These are phyloP conservation scores for Corvus moneduloides DNA, from an alignment of 2,113 vertebrate species.

Conservation along the genomic window DNA sequence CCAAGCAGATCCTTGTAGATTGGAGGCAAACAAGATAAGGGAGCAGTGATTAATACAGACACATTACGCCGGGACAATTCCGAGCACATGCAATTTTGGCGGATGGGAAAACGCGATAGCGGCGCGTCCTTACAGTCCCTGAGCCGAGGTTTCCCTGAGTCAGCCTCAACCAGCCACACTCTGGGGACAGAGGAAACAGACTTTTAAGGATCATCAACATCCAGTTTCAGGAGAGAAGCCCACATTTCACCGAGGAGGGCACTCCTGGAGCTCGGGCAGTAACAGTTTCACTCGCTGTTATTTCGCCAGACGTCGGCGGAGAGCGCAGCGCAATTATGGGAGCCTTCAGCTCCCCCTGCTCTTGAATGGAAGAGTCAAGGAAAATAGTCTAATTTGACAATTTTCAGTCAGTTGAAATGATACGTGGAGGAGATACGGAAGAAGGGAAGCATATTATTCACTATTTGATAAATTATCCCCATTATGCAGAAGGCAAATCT, in stretches of 20 bases:
- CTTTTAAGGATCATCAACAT: background rate
- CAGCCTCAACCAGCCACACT: background rate
- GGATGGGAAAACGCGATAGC: conserved; percentile 2
- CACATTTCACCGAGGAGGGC: rapidly evolving
- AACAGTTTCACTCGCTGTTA: background rate
- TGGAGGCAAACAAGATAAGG: conserved; percentile 16
- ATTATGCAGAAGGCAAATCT: background rate
- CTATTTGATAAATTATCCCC: conserved; percentile 17
- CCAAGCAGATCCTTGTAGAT: conserved; percentile 17
- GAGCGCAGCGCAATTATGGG: background rate
- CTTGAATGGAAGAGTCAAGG: conserved; percentile 38
- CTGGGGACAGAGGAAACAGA: conserved; percentile 41
- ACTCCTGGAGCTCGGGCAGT: background rate
- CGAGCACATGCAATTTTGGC: conserved; percentile 14
- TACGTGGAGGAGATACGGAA: background rate
- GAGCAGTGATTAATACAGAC: conserved; percentile 13
- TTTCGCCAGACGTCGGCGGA: background rate
- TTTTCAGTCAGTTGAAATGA: conserved; percentile 30
- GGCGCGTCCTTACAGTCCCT: background rate
- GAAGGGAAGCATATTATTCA: conserved; percentile 24
- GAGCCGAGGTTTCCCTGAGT: background rate
- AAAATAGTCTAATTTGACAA: conserved; percentile 57
- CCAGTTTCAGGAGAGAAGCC: background rate
- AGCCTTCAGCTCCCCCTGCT: background rate
- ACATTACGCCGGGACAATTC: conserved; percentile 29